These are phyloP conservation scores for Brenthis ino DNA, from an alignment of 2,888 invertebrate species.

Conservation along the genomic window DNA sequence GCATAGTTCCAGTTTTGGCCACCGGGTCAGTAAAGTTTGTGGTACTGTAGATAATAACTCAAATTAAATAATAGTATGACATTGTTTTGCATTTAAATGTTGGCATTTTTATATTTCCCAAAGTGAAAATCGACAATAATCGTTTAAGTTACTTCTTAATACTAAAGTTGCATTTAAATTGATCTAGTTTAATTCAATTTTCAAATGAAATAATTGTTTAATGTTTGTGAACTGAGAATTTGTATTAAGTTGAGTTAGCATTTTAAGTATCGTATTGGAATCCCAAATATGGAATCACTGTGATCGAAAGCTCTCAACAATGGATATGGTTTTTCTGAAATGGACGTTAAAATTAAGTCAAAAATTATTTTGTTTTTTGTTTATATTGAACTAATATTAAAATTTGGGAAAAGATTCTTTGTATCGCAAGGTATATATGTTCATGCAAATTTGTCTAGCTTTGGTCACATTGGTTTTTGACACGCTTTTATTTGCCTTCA, in stretches of 20 bases:
- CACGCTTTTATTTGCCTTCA: conserved; percentile 2
- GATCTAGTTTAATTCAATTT: conserved; percentile 17
- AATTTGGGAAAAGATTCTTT: no score
- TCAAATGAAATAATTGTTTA: conserved; percentile 11
- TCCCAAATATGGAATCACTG: conserved; percentile 31
- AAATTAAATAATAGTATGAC: conserved; percentile 7
- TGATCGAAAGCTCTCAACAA: conserved; percentile 12
- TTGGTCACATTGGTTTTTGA: conserved; percentile 14
- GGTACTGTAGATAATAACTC: conserved; percentile 4
- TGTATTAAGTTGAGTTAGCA: background rate
- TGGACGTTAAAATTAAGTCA: background rate
- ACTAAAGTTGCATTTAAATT: conserved; percentile 7
- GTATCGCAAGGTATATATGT: background rate
- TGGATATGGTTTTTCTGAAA: background rate
- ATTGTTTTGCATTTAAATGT: conserved; percentile 10
- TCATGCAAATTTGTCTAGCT: conserved; percentile 21
- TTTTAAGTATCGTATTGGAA: background rate
- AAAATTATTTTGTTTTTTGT: conserved; percentile 6
- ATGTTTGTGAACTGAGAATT: background rate
- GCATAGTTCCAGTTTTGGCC: no score
- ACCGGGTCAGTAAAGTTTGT: background rate
- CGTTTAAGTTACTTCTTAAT: background rate
- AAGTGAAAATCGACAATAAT: background rate
- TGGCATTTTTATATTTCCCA: conserved; percentile 3
- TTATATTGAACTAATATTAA: no score